Conservation (phyloP, 2,797 vertebrate genomes). For the Crax fasciolata region DNA sequence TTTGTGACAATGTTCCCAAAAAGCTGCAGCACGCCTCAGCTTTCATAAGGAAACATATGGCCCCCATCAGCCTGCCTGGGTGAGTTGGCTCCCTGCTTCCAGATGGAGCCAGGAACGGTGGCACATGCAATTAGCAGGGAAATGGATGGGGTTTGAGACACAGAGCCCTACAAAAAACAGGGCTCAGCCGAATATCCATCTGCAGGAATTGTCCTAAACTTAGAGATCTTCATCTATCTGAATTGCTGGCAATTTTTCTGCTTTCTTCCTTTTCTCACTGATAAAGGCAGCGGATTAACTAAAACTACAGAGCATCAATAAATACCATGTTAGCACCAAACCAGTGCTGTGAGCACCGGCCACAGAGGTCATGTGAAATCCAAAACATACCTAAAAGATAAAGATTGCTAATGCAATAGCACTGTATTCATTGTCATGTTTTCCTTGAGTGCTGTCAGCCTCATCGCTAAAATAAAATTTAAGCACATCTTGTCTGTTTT, state of each 20-base stretch:
- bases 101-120: conserved; percentile 67
- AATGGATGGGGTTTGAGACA: background rate
- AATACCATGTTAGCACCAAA: conserved; percentile 84
- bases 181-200: conserved; percentile 5
- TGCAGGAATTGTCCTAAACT: conserved; percentile 27
- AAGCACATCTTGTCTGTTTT: conserved; percentile 67
- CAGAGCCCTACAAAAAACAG: background rate
- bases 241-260: conserved; percentile 13
- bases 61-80: conserved; percentile 53
- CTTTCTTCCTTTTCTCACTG: conserved; percentile 43
- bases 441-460: conserved; percentile 68
- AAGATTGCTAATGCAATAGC: conserved; percentile 73
- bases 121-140: conserved; percentile 68
- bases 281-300: conserved; percentile 60
- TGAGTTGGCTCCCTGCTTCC: conserved; percentile 64
- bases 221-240: background rate
- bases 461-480: conserved; percentile 74
- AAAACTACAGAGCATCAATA: conserved; percentile 74
- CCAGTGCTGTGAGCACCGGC: conserved; percentile 69
- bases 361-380: conserved; percentile 80
- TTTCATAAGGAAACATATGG: conserved; percentile 58
- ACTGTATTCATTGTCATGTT: conserved; percentile 74
- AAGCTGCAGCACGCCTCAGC: conserved; percentile 1
- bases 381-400: conserved; percentile 73
- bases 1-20: background rate